Conservation (phyloP, 2,797 vertebrate species). For the Anabas testudineus region DNA sequence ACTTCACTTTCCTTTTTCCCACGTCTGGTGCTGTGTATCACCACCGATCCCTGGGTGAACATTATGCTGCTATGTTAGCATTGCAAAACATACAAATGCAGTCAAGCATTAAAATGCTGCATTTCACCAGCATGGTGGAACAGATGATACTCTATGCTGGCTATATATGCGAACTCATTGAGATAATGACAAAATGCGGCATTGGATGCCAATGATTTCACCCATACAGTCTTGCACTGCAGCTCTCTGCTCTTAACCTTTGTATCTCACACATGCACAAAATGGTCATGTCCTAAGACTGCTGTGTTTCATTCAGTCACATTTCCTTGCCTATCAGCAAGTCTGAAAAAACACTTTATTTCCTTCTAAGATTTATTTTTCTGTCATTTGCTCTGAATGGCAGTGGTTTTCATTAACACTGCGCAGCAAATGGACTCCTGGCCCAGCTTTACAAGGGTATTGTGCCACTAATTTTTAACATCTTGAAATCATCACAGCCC, state of each 20-base stretch:
- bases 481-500: conserved; percentile 61
- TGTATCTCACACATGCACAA: not conserved
- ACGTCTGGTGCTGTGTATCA: conserved; percentile 31
- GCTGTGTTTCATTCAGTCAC: conserved; percentile 5
- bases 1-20: conserved; percentile 39
- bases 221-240: not conserved
- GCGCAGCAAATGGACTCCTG: conserved; percentile 34
- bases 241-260: not conserved
- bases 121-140: conserved; percentile 22
- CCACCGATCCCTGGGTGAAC: conserved; percentile 33
- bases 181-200: conserved; percentile 26
- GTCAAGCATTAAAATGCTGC: conserved; percentile 32
- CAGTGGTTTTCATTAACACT: conserved; percentile 55
- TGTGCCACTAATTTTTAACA: conserved; percentile 55
- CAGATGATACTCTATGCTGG: conserved; percentile 19
- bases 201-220: conserved; percentile 11
- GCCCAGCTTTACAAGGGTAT: conserved; percentile 41
- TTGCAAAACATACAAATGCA: conserved; percentile 32
- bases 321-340: conserved; percentile 13
- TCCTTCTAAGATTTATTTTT: not conserved
- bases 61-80: conserved; percentile 36
- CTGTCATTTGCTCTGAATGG: conserved; percentile 31
- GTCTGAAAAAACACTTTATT: conserved; percentile 3
- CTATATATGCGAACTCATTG: conserved; percentile 57
- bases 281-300: not conserved